Conservation (phyloP, 2,888 invertebrate genomes). For the Melieria omissa region DNA sequence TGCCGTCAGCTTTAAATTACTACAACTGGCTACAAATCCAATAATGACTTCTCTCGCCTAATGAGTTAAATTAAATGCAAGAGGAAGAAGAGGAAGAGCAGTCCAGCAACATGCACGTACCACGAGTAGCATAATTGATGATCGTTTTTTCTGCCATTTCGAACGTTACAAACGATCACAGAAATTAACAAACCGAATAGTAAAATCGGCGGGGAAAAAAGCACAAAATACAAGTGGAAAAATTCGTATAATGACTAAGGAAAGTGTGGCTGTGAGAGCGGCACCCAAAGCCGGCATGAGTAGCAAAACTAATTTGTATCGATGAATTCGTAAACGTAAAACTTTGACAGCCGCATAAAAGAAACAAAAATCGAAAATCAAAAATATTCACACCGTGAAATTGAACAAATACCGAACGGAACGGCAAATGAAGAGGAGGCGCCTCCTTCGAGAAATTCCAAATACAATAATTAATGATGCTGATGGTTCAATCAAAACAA, state of each 20-base stretch:
- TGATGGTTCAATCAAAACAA: constrained; percentile 48
- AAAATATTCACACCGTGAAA: constrained; percentile 50
- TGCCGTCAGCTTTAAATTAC: no score
- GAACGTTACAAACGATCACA: constrained; percentile 38
- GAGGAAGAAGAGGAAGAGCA: neutral
- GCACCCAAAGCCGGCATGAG: constrained; percentile 44
- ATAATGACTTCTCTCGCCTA: neutral
- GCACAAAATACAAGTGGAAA: neutral
- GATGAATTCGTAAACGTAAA: constrained; percentile 39
- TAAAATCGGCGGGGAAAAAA: constrained; percentile 8
- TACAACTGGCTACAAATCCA: no score
- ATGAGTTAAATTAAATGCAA: constrained; percentile 21
- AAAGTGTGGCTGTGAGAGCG: constrained; percentile 3
- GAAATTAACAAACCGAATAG: constrained; percentile 13
- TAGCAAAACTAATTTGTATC: constrained; percentile 50
- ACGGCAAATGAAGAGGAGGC: constrained; percentile 37
- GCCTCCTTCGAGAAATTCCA: constrained; percentile 40
- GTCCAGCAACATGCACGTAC: neutral
- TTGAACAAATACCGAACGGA: constrained; percentile 48
- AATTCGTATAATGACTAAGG: neutral
- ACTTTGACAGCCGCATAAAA: constrained; percentile 36
- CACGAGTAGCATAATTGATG: constrained; percentile 27
- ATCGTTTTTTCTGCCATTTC: constrained; percentile 29
- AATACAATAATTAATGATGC: constrained; percentile 57
- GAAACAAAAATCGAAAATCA: constrained; percentile 35